A percentile compares a stretch with the other conserved stretches of the same genome.
Evolutionary conservation across 1,140 invertebrate genomes (phyloP).

Genomic region (Hyposmocoma kahamanoa): DNA sequence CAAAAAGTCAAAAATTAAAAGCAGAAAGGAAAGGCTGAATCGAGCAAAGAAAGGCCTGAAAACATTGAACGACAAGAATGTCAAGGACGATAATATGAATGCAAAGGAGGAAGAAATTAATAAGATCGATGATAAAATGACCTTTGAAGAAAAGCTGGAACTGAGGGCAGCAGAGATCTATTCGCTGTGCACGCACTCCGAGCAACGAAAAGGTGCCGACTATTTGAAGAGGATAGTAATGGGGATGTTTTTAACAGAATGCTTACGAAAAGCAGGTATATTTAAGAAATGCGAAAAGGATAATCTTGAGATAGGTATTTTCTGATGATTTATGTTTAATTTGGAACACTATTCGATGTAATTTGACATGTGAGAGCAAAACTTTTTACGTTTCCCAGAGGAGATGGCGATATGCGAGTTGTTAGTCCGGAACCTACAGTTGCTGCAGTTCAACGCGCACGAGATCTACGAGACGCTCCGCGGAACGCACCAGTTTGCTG

Average conservation of each 20-base stretch:
- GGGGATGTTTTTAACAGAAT: slow-evolving; percentile 84
- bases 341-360: neutral
- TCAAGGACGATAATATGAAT: slow-evolving; percentile 11
- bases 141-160: slow-evolving; percentile 43
- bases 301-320: slow-evolving; percentile 30
- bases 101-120: slow-evolving; percentile 22
- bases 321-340: neutral
- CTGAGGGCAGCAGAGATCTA: slow-evolving; percentile 71
- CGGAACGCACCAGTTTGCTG: slow-evolving; percentile 70
- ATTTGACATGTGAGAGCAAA: no score
- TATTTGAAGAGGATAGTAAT: slow-evolving; percentile 85
- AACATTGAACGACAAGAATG: slow-evolving; percentile 31
- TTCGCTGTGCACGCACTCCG: slow-evolving; percentile 80
- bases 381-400: slow-evolving; percentile 29
- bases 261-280: slow-evolving; percentile 78
- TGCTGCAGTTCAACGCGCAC: slow-evolving; percentile 92
- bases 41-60: slow-evolving; percentile 46
- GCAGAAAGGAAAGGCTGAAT: slow-evolving; percentile 60
- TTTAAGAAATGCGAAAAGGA: slow-evolving; percentile 62
- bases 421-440: slow-evolving; percentile 83
- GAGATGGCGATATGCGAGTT: slow-evolving; percentile 77
- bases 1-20: slow-evolving; percentile 57
- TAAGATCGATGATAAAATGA: slow-evolving; percentile 37
- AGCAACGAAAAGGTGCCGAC: slow-evolving; percentile 79
- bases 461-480: slow-evolving; percentile 86